phyloP scores from a whole-genome alignment of 2,797 vertebrate genomes.

The Leptoclinus maculatus region DNA sequence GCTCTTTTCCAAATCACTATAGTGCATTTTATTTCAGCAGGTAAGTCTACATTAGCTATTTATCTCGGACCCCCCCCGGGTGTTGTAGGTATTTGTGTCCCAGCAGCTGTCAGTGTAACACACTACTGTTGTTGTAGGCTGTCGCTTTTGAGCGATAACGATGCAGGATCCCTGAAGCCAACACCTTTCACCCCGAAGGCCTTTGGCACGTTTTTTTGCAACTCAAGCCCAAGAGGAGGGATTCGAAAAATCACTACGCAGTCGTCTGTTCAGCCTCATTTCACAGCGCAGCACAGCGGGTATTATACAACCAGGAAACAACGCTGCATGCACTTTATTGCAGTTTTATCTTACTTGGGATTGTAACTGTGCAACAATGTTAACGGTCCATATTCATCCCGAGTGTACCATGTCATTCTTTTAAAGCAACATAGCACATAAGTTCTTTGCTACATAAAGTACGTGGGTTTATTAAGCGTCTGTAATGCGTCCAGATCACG shows the following conservation, averaged over 20 bases:
- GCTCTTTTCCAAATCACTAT: background rate
- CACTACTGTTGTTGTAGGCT: background rate
- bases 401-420: background rate
- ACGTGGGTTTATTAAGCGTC: background rate
- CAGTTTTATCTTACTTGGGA: background rate
- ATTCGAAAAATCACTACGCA: background rate
- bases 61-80: background rate
- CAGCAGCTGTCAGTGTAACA: background rate
- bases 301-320: background rate
- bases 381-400: background rate
- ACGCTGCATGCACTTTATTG: background rate
- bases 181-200: background rate
- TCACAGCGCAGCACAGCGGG: background rate
- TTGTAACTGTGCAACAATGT: background rate
- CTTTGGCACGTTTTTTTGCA: background rate
- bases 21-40: background rate
- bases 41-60: background rate
- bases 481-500: background rate
- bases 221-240: background rate
- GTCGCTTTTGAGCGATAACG: background rate
- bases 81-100: background rate
- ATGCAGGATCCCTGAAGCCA: background rate
- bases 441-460: background rate
- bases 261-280: background rate
- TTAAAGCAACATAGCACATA: background rate